phyloP scores from a whole-genome alignment of 1,140 invertebrate species.

The Drosophila bipectinata region DNA sequence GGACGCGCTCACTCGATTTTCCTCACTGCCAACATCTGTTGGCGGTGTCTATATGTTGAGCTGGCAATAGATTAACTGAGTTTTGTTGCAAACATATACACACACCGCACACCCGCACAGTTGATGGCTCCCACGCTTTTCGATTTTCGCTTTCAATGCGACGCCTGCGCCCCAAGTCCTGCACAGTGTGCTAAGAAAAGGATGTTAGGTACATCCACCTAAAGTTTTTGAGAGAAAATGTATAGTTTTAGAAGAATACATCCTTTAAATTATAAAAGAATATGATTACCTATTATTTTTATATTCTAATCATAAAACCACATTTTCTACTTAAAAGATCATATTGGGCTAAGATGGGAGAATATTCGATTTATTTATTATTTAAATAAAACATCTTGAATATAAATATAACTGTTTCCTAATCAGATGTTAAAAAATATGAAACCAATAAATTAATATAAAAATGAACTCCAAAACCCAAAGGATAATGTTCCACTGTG shows the following conservation, averaged over 20 bases:
- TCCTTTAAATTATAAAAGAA: too few relatives aligned
- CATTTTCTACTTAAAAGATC: too few relatives aligned
- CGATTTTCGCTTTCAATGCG: conserved; percentile 70
- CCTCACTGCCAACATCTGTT: conserved; percentile 70
- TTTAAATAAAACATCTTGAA: too few relatives aligned
- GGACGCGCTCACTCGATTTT: conserved; percentile 52
- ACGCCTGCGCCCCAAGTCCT: conserved; percentile 56
- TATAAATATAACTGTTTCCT: too few relatives aligned
- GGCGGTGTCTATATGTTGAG: conserved; percentile 78
- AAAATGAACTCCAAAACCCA: not conserved
- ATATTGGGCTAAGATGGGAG: too few relatives aligned
- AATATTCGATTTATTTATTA: too few relatives aligned
- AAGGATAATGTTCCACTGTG: conserved; percentile 36
- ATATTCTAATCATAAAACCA: too few relatives aligned
- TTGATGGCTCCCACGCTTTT: conserved; percentile 63
- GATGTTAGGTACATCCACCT: not conserved
- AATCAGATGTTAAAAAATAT: not conserved
- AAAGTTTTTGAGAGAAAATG: too few relatives aligned
- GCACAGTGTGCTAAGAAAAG: conserved; percentile 36
- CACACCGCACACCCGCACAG: conserved; percentile 28
- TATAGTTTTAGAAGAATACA: too few relatives aligned
- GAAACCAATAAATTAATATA: not conserved
- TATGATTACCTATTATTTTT: too few relatives aligned
- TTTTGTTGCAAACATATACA: conserved; percentile 35
- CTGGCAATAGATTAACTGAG: conserved; percentile 74